Percentiles rank a stretch among this genome's conserved stretches.
phyloP scores from a whole-genome alignment of 1,140 invertebrate genomes.

The Nixonia krombeini region DNA sequence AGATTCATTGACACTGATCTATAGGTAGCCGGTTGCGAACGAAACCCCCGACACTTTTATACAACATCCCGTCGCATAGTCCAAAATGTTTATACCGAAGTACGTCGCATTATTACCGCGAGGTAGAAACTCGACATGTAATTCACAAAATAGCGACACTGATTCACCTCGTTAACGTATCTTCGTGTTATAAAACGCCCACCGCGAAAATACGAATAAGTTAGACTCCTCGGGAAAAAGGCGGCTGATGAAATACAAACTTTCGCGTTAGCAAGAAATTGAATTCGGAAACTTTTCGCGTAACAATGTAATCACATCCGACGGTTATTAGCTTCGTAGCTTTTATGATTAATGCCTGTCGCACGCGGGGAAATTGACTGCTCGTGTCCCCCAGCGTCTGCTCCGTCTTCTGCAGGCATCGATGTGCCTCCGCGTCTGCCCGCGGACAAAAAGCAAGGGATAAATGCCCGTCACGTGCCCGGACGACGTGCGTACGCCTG shows the following conservation, averaged over 20 bases:
- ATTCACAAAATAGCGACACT: too few relatives aligned
- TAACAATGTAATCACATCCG: conserved; percentile 29
- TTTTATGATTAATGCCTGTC: conserved; percentile 44
- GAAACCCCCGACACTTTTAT: too few relatives aligned
- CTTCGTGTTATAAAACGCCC: too few relatives aligned
- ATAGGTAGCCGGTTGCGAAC: too few relatives aligned
- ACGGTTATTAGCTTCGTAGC: conserved; percentile 41
- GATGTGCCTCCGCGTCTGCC: conserved; percentile 11
- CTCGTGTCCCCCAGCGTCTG: background rate
- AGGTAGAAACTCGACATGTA: too few relatives aligned
- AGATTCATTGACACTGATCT: too few relatives aligned
- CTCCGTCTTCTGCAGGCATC: conserved; percentile 39
- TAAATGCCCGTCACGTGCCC: conserved; percentile 67
- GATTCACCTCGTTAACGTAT: too few relatives aligned
- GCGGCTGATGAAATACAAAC: conserved; percentile 24
- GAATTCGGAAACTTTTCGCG: conserved; percentile 35
- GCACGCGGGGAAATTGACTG: conserved; percentile 19
- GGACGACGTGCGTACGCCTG: conserved; percentile 56
- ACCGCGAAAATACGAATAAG: too few relatives aligned
- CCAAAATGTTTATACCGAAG: too few relatives aligned
- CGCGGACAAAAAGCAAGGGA: conserved; percentile 44
- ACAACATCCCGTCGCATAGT: too few relatives aligned
- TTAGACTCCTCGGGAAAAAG: too few relatives aligned
- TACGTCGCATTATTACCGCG: too few relatives aligned
- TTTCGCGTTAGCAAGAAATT: conserved; percentile 29